Evolutionary conservation across 2,888 invertebrate genomes (phyloP).

Genomic region (Clitarchus hookeri): DNA sequence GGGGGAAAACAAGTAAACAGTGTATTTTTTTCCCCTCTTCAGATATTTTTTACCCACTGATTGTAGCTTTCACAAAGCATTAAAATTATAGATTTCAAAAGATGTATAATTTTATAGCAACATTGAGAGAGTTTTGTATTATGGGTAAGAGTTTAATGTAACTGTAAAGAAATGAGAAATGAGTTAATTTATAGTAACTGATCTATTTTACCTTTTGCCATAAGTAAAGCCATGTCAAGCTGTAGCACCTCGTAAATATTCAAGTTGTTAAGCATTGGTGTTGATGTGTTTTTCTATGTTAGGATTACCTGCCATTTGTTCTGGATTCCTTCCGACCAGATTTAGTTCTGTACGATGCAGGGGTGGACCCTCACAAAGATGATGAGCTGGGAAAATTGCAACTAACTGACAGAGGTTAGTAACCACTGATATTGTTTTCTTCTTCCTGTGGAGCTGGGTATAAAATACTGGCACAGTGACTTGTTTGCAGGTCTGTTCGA

Average conservation of each 20-base stretch:
- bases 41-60: no score
- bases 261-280: conserved; percentile 21
- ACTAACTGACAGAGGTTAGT: conserved; percentile 48
- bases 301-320: conserved; percentile 48
- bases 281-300: conserved; percentile 29
- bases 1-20: no score
- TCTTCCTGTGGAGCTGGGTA: not conserved
- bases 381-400: conserved; percentile 49
- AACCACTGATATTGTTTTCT: not conserved
- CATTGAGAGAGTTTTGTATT: no score
- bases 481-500: conserved; percentile 44
- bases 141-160: no score
- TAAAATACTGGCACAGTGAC: not conserved
- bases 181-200: not conserved
- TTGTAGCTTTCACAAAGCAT: no score
- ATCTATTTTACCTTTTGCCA: no score
- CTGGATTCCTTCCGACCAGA: conserved; percentile 48
- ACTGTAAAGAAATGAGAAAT: not conserved
- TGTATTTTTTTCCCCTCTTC: no score
- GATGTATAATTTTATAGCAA: no score
- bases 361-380: conserved; percentile 49
- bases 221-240: no score
- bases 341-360: conserved; percentile 50
- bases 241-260: not conserved
- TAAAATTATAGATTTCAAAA: no score